Evolutionary conservation across 1,140 invertebrate species (phyloP), one percentile per base, ranked within the genome.

Genomic region (Saccostrea cuccullata): DNA sequence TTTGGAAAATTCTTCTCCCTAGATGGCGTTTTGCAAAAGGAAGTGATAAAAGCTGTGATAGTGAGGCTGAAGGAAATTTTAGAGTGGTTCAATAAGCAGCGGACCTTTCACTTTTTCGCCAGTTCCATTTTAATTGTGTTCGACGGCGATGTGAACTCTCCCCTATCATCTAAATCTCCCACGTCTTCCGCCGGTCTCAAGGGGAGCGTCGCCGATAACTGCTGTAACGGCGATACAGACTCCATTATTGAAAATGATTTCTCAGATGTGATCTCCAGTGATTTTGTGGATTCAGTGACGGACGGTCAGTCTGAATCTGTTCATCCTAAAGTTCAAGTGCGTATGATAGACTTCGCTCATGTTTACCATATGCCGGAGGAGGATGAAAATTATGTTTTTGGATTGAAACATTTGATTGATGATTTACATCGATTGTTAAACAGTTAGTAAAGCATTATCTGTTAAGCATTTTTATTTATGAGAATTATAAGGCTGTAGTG

Each of bases 91-190:
- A 95, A 96, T 56, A 95, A 94, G 13, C 97, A 98, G 93, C 96
- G 95, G 55, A 93, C 96, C 55, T 95, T 97, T 87, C 95, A 96
- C 15, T 96, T 98, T 89, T 98, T 97, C 93, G 96, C 97, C 56
- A 97, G 97, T 89, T 99, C 98, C 0, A 93, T 99, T 73, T 95
- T 99, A 89, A 96, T 99, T 60, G 97, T 97, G 12, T 98, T 98
- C 93, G 98, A 98, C 94, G 97, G 82, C 8, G 82, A 84, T 36
- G 30, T 23, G 9, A 56, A 47, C 47, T 11, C 40, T 12, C 47
- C 40, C 2, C 26, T 26, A 15, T 84, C 70, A 6, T 77, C 26
- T 6, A 77, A 36, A 30, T 15, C 70, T 77, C 36, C 70, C 15
- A 15, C 15, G 26, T 77, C 70, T 77, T 77, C 70, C 70, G 30